These are phyloP conservation scores for Gymnogyps californianus DNA, from an alignment of 2,113 vertebrate genomes.

Conservation along the genomic window DNA sequence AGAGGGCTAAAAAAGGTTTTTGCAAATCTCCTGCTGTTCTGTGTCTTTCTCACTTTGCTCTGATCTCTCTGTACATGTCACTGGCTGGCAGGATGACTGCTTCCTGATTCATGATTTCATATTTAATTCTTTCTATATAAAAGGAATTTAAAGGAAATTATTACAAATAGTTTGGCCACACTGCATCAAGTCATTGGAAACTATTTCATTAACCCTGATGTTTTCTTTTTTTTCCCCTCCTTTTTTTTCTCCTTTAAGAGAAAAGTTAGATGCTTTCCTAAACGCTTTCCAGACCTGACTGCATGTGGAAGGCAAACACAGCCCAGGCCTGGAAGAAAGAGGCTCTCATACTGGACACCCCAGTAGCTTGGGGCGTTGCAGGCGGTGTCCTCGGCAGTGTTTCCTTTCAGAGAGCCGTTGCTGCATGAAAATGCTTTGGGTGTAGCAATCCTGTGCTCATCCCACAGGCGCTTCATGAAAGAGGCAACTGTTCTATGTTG, in stretches of 20 bases:
- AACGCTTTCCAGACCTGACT: conserved; percentile 40
- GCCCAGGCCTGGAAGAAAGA: conserved; percentile 37
- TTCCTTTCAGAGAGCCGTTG: conserved; percentile 14
- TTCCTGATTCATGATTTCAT: conserved; percentile 52
- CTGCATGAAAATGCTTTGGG: conserved; percentile 44
- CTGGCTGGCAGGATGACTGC: conserved; percentile 41
- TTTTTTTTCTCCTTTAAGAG: background rate
- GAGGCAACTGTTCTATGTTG: conserved; percentile 55
- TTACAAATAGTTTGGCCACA: conserved; percentile 37
- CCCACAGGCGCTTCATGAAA: conserved; percentile 52
- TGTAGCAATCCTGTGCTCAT: conserved; percentile 51
- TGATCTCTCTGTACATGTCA: conserved; percentile 44
- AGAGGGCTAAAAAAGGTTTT: conserved; percentile 16
- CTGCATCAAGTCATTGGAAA: conserved; percentile 34
- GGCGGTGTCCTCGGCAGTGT: background rate
- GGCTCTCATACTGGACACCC: conserved; percentile 12
- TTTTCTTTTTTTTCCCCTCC: background rate
- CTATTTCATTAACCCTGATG: background rate
- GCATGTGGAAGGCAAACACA: conserved; percentile 22
- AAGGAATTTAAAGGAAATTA: conserved; percentile 54
- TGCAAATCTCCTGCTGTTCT: conserved; percentile 48
- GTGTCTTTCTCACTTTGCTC: conserved; percentile 53
- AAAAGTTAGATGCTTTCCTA: background rate
- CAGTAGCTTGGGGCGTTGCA: background rate
- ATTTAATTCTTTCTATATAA: conserved; percentile 49